Evolutionary conservation across 2,113 vertebrate species (phyloP).

Genomic region (Vimba vimba): DNA sequence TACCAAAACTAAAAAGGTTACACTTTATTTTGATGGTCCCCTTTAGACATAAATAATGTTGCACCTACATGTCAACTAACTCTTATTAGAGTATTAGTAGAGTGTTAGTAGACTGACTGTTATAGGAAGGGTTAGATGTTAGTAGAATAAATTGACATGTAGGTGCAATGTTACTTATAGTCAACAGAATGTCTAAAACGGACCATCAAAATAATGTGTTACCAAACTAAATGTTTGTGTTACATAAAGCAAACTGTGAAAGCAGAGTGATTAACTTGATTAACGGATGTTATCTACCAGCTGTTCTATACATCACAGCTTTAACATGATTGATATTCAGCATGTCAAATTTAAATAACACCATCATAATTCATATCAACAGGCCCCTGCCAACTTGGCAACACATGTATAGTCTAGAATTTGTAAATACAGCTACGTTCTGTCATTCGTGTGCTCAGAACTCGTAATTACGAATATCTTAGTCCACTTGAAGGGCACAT

Average conservation of each 20-base stretch:
- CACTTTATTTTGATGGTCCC: no score
- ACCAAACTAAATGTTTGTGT: neutral
- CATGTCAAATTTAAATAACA: neutral
- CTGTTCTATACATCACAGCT: neutral
- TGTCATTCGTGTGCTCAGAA: neutral
- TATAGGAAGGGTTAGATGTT: no score
- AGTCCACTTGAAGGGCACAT: neutral
- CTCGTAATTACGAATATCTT: neutral
- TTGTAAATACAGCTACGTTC: neutral
- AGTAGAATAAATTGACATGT: no score
- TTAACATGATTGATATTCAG: neutral
- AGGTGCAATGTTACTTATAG: no score
- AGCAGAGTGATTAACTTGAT: neutral
- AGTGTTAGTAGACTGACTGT: no score
- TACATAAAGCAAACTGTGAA: neutral
- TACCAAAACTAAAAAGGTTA: neutral
- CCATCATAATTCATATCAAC: neutral
- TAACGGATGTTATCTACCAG: neutral
- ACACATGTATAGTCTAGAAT: neutral
- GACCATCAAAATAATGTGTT: no score
- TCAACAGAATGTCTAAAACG: no score
- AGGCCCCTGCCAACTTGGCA: neutral
- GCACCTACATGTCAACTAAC: no score
- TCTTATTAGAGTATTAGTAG: no score
- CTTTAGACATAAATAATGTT: no score